Evolutionary conservation across 2,113 vertebrate species (phyloP), one percentile per base, ranked within the genome.

Genomic region (Corydoras maculifer): DNA sequence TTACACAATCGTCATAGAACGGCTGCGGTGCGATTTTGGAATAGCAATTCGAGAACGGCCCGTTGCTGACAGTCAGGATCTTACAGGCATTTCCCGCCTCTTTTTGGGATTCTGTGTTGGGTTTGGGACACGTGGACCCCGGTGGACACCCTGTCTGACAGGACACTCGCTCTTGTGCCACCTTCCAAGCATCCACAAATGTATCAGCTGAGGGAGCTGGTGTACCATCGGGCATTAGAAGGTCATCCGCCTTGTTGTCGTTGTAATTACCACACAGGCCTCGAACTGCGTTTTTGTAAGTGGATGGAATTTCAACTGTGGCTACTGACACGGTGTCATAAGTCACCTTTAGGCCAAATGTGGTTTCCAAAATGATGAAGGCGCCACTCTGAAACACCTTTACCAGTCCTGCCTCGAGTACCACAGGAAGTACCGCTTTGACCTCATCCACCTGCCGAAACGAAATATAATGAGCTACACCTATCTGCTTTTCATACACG

Each of bases 251-350:
- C 2, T 29, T 35, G 29, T 82, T 59, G 14, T 57, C 75, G 13
- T 87, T 81, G 35, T 83, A 87, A 76, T 86, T 79, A 35, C 85
- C 87, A 35, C 80, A 88, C 18, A 90, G 67, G 30, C 86, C 85
- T 0, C 49, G 55, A 8, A 84, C 58, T 8, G 12, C 35, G 25
- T 66, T 72, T 13, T 62, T 57, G 35, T 81, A 87, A 29, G 67
- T 75, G 49, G 77, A 75, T 13, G 85, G 80, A 29, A 88, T 48
- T 0, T 59, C 70, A 2, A 88, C 13, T 53, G 35, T 31, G 30
- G 78, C 67, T 8, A 79, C 35, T 4, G 57, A 70, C 8, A 73
- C 62, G 5, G 71, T 72, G 51, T 80, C 81, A 25, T 82, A 88
- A 9, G 80, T 77, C 12, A 88, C 68, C 13, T 62, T 75, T 10